phyloP scores from a whole-genome alignment of 2,113 vertebrate genomes.

The Bos indicus region DNA sequence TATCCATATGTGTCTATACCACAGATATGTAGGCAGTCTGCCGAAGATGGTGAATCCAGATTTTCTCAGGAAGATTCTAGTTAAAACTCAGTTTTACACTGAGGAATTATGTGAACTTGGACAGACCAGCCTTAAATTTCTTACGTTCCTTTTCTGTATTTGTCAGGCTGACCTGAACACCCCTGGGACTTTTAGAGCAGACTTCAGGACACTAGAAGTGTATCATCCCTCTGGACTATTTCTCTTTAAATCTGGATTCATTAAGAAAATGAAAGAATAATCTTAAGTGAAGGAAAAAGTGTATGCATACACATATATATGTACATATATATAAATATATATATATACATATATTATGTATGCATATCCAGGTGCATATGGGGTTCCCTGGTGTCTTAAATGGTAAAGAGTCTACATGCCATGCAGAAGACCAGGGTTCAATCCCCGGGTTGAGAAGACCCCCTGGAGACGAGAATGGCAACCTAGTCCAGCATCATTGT shows the following conservation, averaged over 20 bases:
- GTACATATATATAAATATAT: accelerated
- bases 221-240: accelerated
- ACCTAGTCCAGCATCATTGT: not conserved
- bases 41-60: not conserved
- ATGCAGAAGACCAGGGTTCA: too few relatives aligned
- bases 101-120: not conserved
- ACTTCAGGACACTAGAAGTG: accelerated
- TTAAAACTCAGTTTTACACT: not conserved
- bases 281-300: not conserved
- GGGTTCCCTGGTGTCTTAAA: not conserved
- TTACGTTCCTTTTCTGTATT: too few relatives aligned
- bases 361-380: not conserved
- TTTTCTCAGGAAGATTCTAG: not conserved
- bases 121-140: not conserved
- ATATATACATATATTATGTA: accelerated
- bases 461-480: not conserved
- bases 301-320: too few relatives aligned
- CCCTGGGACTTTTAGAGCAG: not conserved
- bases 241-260: not conserved
- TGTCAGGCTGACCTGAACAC: not conserved
- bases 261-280: not conserved
- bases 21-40: not conserved
- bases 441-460: not conserved
- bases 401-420: not conserved
- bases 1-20: not conserved